phyloP scores from a whole-genome alignment of 2,113 vertebrate genomes.

The Deroptyus accipitrinus region DNA sequence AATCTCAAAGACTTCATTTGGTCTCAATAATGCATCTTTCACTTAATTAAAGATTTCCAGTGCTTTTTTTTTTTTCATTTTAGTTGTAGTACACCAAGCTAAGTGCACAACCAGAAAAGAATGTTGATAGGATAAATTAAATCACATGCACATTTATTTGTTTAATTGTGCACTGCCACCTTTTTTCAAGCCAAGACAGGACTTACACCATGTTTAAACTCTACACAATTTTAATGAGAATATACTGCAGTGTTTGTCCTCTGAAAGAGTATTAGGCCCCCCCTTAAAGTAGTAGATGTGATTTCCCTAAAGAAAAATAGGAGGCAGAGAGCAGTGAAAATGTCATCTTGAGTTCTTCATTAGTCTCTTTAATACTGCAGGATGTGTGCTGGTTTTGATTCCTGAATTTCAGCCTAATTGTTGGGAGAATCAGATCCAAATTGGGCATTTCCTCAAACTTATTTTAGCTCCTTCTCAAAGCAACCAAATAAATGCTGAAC shows the following conservation, averaged over 20 bases:
- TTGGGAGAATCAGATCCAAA: slow-evolving; percentile 15
- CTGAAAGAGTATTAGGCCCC: background rate
- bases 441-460: slow-evolving; percentile 7
- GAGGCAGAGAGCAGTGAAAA: slow-evolving; percentile 2
- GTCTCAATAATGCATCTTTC: slow-evolving; percentile 15
- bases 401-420: slow-evolving; percentile 23
- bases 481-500: slow-evolving; percentile 27
- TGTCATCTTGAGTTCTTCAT: slow-evolving; percentile 9
- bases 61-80: background rate
- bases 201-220: background rate
- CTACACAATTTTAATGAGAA: slow-evolving; percentile 47
- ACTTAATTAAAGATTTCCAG: slow-evolving; percentile 40
- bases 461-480: slow-evolving; percentile 11
- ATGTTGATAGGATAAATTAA: slow-evolving; percentile 6
- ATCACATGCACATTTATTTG: slow-evolving; percentile 14
- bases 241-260: slow-evolving; percentile 47
- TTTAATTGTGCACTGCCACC: background rate
- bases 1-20: background rate
- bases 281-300: background rate
- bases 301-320: slow-evolving; percentile 39
- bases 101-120: slow-evolving; percentile 17
- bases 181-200: background rate
- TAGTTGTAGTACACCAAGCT: background rate
- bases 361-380: slow-evolving; percentile 26
- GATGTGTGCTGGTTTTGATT: slow-evolving; percentile 29